Base-by-base conservation (phyloP, 2,888 invertebrate genomes). In the Sipha maydis region DNA sequence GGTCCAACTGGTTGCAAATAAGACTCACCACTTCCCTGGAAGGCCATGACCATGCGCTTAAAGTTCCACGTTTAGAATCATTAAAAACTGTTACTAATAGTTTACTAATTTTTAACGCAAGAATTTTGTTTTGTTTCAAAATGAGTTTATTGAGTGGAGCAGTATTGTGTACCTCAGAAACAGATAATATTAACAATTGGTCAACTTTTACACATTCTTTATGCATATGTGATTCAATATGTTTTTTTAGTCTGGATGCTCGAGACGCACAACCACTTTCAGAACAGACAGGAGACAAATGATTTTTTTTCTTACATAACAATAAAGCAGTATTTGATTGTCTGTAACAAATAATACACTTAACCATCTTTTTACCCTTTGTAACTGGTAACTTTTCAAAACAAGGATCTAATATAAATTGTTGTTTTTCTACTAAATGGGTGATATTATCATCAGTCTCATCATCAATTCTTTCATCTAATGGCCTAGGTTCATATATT, bases 31-130 rank as follows among this genome's bases (percentile, higher is more conserved):
- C 38, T 75, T 75, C 75, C 17, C 75, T 17, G 25, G 31, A 75
- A 38, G 75, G 38, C 75, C 75, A 75, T 19, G 75, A 75, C 75
- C 38, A 38, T 38, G 75, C 34, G 38, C 75, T 75, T 8, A 75
- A 19, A 34, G 75, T 75, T 75, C 75, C 75, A 21, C 38, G 34
- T 38, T 38, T 75, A 38, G 75, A 19, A 75, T 75, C 75, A 38
- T 75, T 75, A 38, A 75, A 75, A 75, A 75, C 75, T 21, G 75
- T 75, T 5, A 19, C 17, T 25, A 75, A 3, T 19, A 38, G 25
- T 21, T 38, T 38, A 34, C 38, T 21, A 38, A 75, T 75, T 75
- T 38, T 34, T 38, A 21, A 25, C 8, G 38, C 17, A 21, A 21
- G 17, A 19, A 75, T 75, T 75, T 75, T 75, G 34, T 17, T 21